Conservation (phyloP, 2,797 vertebrate species). For the Hippopotamyrus pictus region DNA sequence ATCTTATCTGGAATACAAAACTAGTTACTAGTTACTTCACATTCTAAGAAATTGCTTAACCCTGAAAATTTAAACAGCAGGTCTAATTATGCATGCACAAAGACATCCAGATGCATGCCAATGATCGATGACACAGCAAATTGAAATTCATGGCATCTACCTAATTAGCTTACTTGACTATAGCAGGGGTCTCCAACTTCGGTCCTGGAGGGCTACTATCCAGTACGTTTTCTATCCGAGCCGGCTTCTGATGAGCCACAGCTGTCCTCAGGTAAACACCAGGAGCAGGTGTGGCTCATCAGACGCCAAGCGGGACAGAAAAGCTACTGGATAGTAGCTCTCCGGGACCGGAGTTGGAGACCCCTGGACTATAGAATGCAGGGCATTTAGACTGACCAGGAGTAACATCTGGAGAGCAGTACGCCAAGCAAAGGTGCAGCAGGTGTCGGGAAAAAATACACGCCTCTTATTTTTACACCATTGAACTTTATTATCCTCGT, state of each 20-base stretch:
- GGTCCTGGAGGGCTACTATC: no score
- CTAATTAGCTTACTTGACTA: neutral
- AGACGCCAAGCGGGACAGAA: no score
- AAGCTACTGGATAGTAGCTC: no score
- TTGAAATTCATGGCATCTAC: neutral
- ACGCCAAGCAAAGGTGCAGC: neutral
- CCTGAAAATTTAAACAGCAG: neutral
- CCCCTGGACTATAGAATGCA: neutral
- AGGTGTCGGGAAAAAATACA: slow-evolving; percentile 2
- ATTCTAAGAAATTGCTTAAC: neutral
- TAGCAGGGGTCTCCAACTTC: neutral
- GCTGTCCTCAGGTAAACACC: no score
- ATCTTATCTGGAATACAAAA: neutral
- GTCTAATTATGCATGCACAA: neutral
- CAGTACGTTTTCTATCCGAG: no score
- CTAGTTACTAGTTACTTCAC: neutral
- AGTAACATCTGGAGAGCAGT: neutral
- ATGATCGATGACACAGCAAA: neutral
- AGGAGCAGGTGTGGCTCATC: no score
- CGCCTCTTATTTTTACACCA: slow-evolving; percentile 29
- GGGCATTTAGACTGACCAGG: neutral
- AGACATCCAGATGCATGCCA: neutral
- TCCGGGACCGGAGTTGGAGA: no score
- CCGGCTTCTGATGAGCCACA: no score
- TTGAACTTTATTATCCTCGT: slow-evolving; percentile 57